These are phyloP conservation scores for Geotrupes spiniger DNA, from an alignment of 2,888 invertebrate species.

Conservation along the genomic window DNA sequence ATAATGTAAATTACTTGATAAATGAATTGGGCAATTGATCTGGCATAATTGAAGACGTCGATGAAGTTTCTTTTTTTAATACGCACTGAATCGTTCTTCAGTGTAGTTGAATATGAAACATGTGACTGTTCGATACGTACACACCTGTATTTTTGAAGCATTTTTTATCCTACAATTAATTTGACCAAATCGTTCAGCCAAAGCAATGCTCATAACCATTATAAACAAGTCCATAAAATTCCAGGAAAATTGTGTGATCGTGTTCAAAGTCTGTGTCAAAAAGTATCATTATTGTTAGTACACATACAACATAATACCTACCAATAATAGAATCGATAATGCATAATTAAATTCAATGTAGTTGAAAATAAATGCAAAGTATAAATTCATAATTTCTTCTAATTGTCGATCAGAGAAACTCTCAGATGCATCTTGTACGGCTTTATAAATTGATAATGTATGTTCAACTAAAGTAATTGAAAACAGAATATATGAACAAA, in stretches of 20 bases:
- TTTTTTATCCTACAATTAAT: conserved; percentile 1
- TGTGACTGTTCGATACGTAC: too few relatives aligned
- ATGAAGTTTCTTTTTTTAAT: too few relatives aligned
- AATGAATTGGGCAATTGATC: too few relatives aligned
- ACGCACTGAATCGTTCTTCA: too few relatives aligned
- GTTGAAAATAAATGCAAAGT: too few relatives aligned
- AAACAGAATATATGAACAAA: background rate
- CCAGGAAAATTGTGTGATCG: conserved; percentile 14
- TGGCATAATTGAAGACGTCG: too few relatives aligned
- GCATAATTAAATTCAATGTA: too few relatives aligned
- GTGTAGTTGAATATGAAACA: too few relatives aligned
- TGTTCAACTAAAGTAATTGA: conserved; percentile 3
- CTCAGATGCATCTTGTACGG: background rate
- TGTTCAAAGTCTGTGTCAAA: conserved; percentile 7
- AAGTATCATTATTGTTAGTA: background rate
- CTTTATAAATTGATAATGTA: conserved; percentile 3
- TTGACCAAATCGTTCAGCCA: conserved; percentile 11
- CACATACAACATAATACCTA: background rate
- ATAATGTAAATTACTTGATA: too few relatives aligned
- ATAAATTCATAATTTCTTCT: too few relatives aligned
- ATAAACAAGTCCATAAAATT: conserved; percentile 18
- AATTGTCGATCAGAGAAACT: background rate
- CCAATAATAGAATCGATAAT: too few relatives aligned
- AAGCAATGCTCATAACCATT: conserved; percentile 8
- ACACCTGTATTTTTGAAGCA: conserved; percentile 1